These are phyloP conservation scores for Machaerirhynchus nigripectus DNA, from an alignment of 2,113 vertebrate genomes.

Conservation along the genomic window DNA sequence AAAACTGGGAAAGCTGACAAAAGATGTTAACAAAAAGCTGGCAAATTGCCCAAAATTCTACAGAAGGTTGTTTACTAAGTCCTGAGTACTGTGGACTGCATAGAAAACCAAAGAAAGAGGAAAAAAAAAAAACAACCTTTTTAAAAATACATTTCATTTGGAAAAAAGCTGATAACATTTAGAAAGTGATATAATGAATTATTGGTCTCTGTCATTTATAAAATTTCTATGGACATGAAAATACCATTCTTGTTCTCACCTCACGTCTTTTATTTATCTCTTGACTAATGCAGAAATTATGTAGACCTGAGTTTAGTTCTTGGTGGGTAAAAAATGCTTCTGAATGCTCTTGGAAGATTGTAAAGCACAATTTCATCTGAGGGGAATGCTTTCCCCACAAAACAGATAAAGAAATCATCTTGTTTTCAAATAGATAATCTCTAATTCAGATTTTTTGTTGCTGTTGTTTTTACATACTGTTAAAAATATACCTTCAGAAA, in stretches of 20 bases:
- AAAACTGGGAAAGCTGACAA: neutral
- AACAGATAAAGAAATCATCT: neutral
- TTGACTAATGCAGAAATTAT: neutral
- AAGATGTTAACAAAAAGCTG: neutral
- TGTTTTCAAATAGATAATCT: neutral
- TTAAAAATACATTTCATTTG: neutral
- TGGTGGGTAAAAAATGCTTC: neutral
- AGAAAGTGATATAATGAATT: neutral
- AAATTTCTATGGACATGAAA: neutral
- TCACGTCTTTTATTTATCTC: neutral
- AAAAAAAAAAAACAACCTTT: fast-evolving
- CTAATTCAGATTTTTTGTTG: neutral
- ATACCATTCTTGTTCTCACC: neutral
- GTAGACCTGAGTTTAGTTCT: neutral
- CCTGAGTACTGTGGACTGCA: neutral
- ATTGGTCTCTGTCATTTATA: neutral
- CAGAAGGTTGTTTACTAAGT: neutral
- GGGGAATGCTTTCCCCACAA: neutral
- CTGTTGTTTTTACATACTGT: neutral
- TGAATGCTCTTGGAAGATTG: neutral
- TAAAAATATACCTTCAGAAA: neutral
- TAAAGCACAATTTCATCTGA: neutral
- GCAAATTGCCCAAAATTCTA: neutral
- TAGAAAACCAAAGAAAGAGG: neutral
- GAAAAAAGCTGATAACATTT: neutral